Conservation (phyloP, 2,113 vertebrate genomes). For the Coptodon bakossiorum region DNA sequence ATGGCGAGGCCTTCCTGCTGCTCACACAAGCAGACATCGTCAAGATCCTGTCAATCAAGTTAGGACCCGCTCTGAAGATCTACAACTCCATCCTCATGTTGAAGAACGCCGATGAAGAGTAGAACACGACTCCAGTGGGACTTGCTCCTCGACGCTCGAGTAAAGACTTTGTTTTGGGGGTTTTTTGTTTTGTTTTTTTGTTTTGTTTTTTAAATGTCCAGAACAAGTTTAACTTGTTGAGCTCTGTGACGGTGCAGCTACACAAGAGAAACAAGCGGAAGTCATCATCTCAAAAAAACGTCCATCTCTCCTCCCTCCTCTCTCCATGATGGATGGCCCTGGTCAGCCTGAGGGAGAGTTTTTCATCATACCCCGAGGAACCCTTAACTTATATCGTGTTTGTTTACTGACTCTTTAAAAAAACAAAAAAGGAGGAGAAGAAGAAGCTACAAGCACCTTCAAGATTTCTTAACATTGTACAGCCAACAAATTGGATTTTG, state of each 20-base stretch:
- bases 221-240: neutral
- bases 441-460: constrained; percentile 37
- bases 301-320: neutral
- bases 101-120: constrained; percentile 81
- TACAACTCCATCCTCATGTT: constrained; percentile 90
- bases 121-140: neutral
- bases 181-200: fast-evolving
- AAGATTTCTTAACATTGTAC: constrained; percentile 46
- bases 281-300: constrained; percentile 1
- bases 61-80: constrained; percentile 90
- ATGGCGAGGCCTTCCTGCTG: constrained; percentile 89
- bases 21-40: constrained; percentile 88
- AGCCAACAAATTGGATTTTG: constrained; percentile 17
- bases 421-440: neutral
- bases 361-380: neutral
- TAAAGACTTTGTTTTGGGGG: neutral
- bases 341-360: neutral
- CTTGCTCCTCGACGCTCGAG: neutral
- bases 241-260: neutral
- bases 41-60: constrained; percentile 89
- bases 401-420: constrained; percentile 40
- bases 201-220: neutral
- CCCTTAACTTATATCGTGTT: constrained; percentile 29
- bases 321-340: constrained; percentile 1
- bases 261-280: neutral